These are phyloP conservation scores for Pachymerium ferrugineum DNA, from an alignment of 2,888 invertebrate species.

Conservation along the genomic window DNA sequence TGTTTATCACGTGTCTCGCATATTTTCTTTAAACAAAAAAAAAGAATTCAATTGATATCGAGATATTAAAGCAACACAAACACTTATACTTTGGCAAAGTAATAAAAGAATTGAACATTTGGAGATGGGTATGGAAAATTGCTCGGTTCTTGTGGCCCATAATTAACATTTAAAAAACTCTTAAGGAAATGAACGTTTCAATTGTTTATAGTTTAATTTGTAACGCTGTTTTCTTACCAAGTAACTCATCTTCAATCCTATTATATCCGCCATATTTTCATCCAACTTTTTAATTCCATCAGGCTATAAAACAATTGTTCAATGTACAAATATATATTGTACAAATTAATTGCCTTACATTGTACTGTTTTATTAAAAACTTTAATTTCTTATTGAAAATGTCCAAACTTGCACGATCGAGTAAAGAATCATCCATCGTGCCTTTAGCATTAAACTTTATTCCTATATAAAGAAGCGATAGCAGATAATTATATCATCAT, in stretches of 20 bases:
- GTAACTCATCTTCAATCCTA: neutral
- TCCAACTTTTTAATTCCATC: neutral
- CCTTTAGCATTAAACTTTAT: neutral
- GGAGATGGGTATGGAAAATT: too few species aligned
- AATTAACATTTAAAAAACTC: neutral
- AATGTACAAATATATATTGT: neutral
- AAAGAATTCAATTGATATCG: too few species aligned
- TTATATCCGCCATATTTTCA: neutral
- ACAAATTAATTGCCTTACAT: neutral
- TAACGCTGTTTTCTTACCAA: neutral
- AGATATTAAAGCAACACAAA: too few species aligned
- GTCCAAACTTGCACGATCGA: neutral
- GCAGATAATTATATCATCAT: too few species aligned
- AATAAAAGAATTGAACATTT: neutral
- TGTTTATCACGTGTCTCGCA: too few species aligned
- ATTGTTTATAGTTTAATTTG: too few species aligned
- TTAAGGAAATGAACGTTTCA: neutral
- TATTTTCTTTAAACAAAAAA: too few species aligned
- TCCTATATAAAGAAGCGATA: too few species aligned
- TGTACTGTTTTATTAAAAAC: neutral
- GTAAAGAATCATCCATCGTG: neutral
- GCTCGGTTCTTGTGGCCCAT: neutral
- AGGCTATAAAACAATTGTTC: neutral
- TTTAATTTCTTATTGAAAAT: neutral
- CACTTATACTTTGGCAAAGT: neutral